Conservation (phyloP, 2,888 invertebrate genomes). For the Homarus gammarus region DNA sequence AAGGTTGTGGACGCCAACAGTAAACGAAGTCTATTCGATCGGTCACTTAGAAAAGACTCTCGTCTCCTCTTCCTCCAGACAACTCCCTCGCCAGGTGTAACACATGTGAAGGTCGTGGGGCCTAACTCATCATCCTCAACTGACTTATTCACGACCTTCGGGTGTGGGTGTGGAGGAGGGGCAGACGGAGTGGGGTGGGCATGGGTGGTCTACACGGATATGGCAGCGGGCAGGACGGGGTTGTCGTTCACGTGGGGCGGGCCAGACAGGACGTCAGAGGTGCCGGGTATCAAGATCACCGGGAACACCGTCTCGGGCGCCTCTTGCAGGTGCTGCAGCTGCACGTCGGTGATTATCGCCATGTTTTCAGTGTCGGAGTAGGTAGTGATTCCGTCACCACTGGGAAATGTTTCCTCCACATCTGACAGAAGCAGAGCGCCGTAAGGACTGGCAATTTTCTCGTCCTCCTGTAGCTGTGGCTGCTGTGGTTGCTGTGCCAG, state of each 20-base stretch:
- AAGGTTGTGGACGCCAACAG: too few relatives aligned
- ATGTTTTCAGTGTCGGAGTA: slow-evolving; percentile 39
- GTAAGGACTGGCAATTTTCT: not conserved
- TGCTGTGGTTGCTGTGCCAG: not conserved
- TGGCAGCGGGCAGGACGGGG: slow-evolving; percentile 52
- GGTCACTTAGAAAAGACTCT: too few relatives aligned
- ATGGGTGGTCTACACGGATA: slow-evolving; percentile 13
- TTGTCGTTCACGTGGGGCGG: slow-evolving; percentile 28
- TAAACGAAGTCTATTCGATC: too few relatives aligned
- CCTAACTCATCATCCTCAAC: too few relatives aligned
- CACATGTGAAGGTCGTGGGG: too few relatives aligned
- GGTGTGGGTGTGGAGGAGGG: not conserved
- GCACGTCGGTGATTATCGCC: slow-evolving; percentile 62
- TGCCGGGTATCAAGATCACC: not conserved
- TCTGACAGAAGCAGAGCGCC: slow-evolving; percentile 35
- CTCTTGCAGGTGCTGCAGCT: not conserved
- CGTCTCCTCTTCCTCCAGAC: too few relatives aligned
- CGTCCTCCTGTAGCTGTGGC: not conserved
- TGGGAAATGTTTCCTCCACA: slow-evolving; percentile 30
- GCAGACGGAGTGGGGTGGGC: not conserved
- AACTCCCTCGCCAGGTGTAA: too few relatives aligned
- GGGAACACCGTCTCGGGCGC: slow-evolving; percentile 40
- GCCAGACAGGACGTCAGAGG: slow-evolving; percentile 9
- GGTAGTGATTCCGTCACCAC: slow-evolving; percentile 50
- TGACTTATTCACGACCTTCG: not conserved